A percentile compares a stretch with the other conserved stretches of the same genome.
Evolutionary conservation across 2,797 vertebrate genomes (phyloP).

Genomic region (Eulemur mongoz): DNA sequence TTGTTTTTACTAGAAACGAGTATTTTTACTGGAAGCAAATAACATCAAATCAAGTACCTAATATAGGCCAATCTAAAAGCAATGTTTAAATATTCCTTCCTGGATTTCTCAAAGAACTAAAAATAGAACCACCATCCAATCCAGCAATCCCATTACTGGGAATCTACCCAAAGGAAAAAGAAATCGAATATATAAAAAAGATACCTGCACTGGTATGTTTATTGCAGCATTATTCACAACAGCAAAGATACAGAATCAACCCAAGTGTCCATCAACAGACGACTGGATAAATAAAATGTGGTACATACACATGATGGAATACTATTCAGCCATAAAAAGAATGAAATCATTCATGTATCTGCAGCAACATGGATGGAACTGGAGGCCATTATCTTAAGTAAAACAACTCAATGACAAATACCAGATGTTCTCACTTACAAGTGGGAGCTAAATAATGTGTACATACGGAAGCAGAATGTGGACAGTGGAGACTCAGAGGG

Average conservation of each 20-base stretch:
- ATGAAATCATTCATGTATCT: neutral
- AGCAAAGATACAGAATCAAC: neutral
- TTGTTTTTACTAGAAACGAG: neutral
- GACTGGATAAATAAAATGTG: neutral
- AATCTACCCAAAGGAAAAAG: neutral
- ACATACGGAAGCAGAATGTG: neutral
- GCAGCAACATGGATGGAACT: neutral
- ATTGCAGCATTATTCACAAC: neutral
- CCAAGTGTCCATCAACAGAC: neutral
- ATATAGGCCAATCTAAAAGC: neutral
- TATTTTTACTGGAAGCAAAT: slow-evolving; percentile 28
- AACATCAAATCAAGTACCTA: neutral
- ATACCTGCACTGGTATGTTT: neutral
- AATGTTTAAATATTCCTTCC: neutral
- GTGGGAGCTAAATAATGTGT: neutral
- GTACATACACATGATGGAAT: neutral
- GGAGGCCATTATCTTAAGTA: neutral
- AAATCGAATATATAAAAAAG: neutral
- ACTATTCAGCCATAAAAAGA: neutral
- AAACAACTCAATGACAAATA: neutral
- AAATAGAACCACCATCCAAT: neutral
- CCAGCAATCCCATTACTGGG: neutral
- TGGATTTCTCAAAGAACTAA: neutral
- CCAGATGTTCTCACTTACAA: neutral
- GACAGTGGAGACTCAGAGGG: neutral